phyloP scores from a whole-genome alignment of 1,140 invertebrate genomes.

The Drosophila ogumai region DNA sequence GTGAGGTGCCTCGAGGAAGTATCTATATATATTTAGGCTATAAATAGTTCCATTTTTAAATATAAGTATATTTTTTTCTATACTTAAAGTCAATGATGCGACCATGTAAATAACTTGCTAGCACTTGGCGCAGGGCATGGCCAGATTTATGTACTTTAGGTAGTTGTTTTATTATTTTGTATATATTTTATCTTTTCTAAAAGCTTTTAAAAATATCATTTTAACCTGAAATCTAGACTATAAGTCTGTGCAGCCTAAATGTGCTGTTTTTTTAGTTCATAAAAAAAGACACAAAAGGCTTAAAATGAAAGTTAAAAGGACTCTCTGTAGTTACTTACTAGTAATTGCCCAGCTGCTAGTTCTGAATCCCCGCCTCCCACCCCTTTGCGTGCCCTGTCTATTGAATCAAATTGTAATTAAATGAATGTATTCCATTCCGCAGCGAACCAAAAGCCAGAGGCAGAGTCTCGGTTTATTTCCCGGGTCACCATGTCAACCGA shows the following conservation, averaged over 20 bases:
- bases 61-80: background rate
- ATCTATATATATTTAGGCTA: background rate
- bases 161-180: too few relatives aligned
- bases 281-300: background rate
- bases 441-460: constrained; percentile 15
- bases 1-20: background rate
- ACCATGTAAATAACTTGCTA: too few relatives aligned
- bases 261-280: too few relatives aligned
- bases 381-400: constrained; percentile 6
- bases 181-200: too few relatives aligned
- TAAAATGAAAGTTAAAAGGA: background rate
- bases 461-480: constrained; percentile 24
- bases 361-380: background rate
- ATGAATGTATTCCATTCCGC: constrained; percentile 56
- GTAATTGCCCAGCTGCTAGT: background rate
- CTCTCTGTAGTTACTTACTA: background rate
- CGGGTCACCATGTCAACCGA: constrained; percentile 64
- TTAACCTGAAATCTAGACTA: background rate
- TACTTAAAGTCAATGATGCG: background rate
- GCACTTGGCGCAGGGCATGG: too few relatives aligned
- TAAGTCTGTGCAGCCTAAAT: background rate
- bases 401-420: constrained; percentile 73
- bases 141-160: too few relatives aligned
- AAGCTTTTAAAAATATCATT: too few relatives aligned
- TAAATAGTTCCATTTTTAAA: background rate